Base-by-base conservation (phyloP, 2,888 invertebrate species). In the Blomia tropicalis region DNA sequence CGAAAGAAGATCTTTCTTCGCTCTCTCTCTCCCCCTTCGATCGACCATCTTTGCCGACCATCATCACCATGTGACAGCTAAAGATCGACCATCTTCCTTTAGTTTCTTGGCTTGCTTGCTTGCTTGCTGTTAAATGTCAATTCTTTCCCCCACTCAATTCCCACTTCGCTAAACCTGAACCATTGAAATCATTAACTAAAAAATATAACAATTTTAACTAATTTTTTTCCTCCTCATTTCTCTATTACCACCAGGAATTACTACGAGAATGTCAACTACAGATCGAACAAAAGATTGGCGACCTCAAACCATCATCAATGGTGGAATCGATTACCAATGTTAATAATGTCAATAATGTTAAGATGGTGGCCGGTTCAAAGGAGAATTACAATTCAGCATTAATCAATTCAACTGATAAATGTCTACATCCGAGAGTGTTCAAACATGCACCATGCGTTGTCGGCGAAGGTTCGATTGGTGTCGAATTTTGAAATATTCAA, bases 201-300 rank as follows among this genome's bases (percentile, higher is more conserved):
- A n/a, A n/a, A n/a, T n/a, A n/a, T n/a, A n/a, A n/a, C n/a, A n/a
- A n/a, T n/a, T n/a, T n/a, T n/a, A 17, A 17, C 41, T 41, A 41
- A 41, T 41, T n/a, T 47, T 7, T 47, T 47, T 47, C 51, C 7
- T 47, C 22, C n/a, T 14, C 22, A 11, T 14, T 47, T 56, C 56
- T 68, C 66, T 67, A 69, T 71, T 71, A 67, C 68, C 77, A 77
- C 0, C 77, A 88, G 87, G 87, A 87, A 68, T 84, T 83, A 70
- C 79, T 88, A 44, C 81, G 83, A 69, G 81, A 83, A 61, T 87
- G 87, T 73, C 79, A 85, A 72, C 80, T 82, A 70, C 84, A 85
- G 74, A 82, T 88, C 72, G 87, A 87, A 73, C 80, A 80, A 68
- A 84, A 85, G 80, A 82, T 86, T 66, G 79, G 81, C 70, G 80